Evolutionary conservation across 2,113 vertebrate species (phyloP).

Genomic region (Mobula birostris): DNA sequence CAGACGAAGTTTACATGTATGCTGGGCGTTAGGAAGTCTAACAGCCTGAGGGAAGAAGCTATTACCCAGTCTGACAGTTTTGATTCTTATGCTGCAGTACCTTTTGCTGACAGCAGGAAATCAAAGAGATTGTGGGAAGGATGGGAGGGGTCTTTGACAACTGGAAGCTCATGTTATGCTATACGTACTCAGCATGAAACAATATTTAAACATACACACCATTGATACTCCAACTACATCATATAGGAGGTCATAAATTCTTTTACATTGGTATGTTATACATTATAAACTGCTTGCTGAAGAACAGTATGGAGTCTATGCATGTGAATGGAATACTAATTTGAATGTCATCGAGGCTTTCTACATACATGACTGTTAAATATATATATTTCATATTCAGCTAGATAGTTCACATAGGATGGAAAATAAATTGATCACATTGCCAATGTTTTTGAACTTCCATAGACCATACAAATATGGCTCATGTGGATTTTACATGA

Average conservation of each 20-base stretch:
- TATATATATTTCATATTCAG: not conserved
- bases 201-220: not conserved
- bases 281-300: not conserved
- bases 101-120: no score
- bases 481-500: not conserved
- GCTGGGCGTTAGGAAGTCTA: no score
- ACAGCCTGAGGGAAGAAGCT: no score
- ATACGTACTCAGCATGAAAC: not conserved
- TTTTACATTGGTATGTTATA: not conserved
- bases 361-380: not conserved
- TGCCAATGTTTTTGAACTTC: not conserved
- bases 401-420: not conserved
- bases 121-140: no score
- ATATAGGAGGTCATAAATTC: not conserved
- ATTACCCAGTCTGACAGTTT: no score
- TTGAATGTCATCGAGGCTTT: not conserved
- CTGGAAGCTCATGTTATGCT: no score
- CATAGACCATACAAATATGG: not conserved
- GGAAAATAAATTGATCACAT: not conserved
- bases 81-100: no score
- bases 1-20: no score
- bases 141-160: no score
- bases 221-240: not conserved
- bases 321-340: not conserved
- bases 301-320: not conserved